Evolutionary conservation across 37 sponge, comb jelly and placozoan species (phyloP), one percentile per base, ranked within the genome.

Genomic region (Cliona cf. orientalis): DNA sequence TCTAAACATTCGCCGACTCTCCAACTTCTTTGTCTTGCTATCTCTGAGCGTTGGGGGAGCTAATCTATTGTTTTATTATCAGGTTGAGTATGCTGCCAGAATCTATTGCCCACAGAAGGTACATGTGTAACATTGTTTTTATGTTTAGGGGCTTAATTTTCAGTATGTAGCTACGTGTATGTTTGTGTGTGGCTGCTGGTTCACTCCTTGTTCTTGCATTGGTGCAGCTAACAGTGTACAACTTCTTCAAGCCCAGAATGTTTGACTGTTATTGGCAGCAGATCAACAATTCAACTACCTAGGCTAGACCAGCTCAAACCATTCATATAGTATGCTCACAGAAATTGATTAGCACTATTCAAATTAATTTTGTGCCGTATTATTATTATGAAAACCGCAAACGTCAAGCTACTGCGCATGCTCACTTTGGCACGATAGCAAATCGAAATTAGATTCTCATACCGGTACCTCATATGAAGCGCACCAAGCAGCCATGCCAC

Each of bases 81-180:
- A 71, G 37, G 57, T 69, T 17, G 81, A 80, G 37, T 69, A 58
- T 69, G 81, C 81, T 25, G 71, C 71, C 23, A n/a, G 81, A 35
- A 34, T 69, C 4, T 69, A 80, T 59, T 80, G 81, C 58, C 69
- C 81, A 38, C 61, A 19, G 39, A 11, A 64, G 64, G 78, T 64
- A 63, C 17, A 21, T 3, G 42, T 72, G 72, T 3, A 5, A 19
- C 44, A 12, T 26, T 17, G 9, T 2, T n/a, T 34, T 11, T 17
- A 11, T 25, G 31, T 25, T 29, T 67, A 5, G 14, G 39, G 5
- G 39, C 33, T 35, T 6, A 29, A 3, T 29, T n/a, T 36, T 14
- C 0, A 29, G 35, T 46, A 28, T 28, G 9, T 2, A 28, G 3
- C 26, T 58, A 5, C 7, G 26, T 58, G 59, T 28, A n/a, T 9